Evolutionary conservation across 2,888 invertebrate genomes (phyloP).

Genomic region (Nephrotoma appendiculata): DNA sequence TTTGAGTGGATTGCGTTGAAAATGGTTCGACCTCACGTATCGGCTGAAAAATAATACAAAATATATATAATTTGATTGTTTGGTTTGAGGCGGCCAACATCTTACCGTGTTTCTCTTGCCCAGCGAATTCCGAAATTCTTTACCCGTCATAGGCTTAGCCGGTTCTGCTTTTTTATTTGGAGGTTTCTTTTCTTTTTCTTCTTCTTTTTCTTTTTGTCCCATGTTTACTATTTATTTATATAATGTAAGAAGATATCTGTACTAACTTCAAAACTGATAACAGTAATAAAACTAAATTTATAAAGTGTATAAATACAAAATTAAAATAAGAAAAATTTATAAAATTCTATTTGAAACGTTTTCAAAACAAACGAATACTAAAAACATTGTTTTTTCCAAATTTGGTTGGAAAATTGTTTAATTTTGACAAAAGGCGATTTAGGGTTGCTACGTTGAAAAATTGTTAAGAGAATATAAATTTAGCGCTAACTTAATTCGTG

Average conservation of each 20-base stretch:
- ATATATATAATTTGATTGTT: not conserved
- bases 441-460: not conserved
- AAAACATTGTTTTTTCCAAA: not conserved
- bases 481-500: not conserved
- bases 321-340: not conserved
- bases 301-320: not conserved
- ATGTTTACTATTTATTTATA: not conserved
- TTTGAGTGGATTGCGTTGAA: conserved; percentile 27
- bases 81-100: not conserved
- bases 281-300: not conserved
- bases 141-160: not conserved
- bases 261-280: not conserved
- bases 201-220: not conserved
- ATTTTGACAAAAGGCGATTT: not conserved
- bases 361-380: not conserved
- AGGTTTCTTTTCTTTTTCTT: not conserved
- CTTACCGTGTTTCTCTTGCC: not conserved
- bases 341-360: not conserved
- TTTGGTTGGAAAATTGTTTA: not conserved
- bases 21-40: conserved; percentile 25
- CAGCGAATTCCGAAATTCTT: conserved; percentile 5
- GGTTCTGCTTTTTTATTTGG: not conserved
- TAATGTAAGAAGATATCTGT: not conserved
- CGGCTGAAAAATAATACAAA: not conserved
- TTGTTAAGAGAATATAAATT: not conserved